Base-by-base conservation (phyloP, 2,113 vertebrate genomes). In the Urocolius indicus region DNA sequence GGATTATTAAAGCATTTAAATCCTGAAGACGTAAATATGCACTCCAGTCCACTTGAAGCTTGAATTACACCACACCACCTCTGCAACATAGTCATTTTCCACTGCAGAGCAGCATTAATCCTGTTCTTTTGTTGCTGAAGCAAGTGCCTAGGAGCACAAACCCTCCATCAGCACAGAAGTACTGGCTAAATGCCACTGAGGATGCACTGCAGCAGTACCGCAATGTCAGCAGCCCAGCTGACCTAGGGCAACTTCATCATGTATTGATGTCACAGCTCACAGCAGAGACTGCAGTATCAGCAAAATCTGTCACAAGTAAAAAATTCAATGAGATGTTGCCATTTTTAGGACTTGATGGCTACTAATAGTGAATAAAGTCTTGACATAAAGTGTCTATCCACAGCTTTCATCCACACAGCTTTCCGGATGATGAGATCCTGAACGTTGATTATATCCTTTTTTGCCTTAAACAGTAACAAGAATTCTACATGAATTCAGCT, bases 221-320 rank as follows among this genome's bases (percentile, higher is more conserved):
- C 81, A 54, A 30, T 6, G 65, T 52, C 81, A 96, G 93, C 87
- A 94, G 65, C 75, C 58, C 45, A 38, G 90, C 85, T 85, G 63
- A 93, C 83, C 88, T 17, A 73, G 74, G 67, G 63, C 55, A 81
- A 51, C 48, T 80, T 17, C 13, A 22, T 59, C 32, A 78, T 9
- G 10, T 10, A 84, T 43, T 27, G 34, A 81, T 41, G 2, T 2
- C 77, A 65, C 7, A 61, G 76, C 76, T 74, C 65, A 38, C 38
- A 73, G 63, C 0, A 63, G n/a, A 88, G n/a, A 90, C 1, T 6
- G 76, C 89, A 78, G 26, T 2, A 77, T 78, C 89, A 92, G 84
- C 91, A 95, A 80, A 90, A 90, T 48, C 34, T 63, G 65, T 15
- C 72, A 58, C 24, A 62, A 62, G 41, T 6, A 18, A 51, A 80